phyloP scores from a whole-genome alignment of 2,888 invertebrate genomes.

The Ichneumon xanthorius region DNA sequence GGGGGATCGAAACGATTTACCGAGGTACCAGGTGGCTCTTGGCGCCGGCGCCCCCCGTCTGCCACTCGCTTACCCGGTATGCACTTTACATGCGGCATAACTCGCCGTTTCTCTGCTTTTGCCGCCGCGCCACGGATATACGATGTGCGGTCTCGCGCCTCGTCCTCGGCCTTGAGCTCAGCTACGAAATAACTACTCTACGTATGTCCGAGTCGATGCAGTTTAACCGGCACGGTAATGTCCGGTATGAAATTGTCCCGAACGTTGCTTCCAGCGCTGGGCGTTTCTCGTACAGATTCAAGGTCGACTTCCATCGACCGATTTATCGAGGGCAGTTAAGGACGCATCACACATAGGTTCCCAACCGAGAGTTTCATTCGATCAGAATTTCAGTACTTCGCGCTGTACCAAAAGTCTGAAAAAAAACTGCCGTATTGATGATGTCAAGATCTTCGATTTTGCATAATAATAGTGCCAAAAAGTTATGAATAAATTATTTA shows the following conservation, averaged over 20 bases:
- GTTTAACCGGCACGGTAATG: background rate
- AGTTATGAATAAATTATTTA: too few relatives aligned
- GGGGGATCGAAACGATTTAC: constrained; percentile 42
- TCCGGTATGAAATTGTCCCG: background rate
- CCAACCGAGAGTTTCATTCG: too few relatives aligned
- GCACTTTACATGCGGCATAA: constrained; percentile 32
- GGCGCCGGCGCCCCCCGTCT: constrained; percentile 37
- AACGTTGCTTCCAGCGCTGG: background rate
- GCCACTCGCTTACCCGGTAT: constrained; percentile 3
- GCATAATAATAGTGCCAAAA: too few relatives aligned
- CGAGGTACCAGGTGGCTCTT: constrained; percentile 47
- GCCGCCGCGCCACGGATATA: constrained; percentile 1
- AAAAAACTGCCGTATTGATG: too few relatives aligned
- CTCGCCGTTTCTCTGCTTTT: constrained; percentile 24
- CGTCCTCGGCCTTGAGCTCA: background rate
- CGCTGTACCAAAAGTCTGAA: too few relatives aligned
- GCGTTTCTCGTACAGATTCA: background rate
- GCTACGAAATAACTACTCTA: background rate
- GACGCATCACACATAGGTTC: too few relatives aligned
- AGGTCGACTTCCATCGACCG: background rate
- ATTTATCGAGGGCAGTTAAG: background rate
- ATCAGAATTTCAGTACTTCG: background rate
- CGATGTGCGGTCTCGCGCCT: constrained; percentile 27
- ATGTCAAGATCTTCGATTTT: too few relatives aligned
- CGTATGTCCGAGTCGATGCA: background rate